Conservation (phyloP, 2,888 invertebrate species). For the Acrobasis consociella region DNA sequence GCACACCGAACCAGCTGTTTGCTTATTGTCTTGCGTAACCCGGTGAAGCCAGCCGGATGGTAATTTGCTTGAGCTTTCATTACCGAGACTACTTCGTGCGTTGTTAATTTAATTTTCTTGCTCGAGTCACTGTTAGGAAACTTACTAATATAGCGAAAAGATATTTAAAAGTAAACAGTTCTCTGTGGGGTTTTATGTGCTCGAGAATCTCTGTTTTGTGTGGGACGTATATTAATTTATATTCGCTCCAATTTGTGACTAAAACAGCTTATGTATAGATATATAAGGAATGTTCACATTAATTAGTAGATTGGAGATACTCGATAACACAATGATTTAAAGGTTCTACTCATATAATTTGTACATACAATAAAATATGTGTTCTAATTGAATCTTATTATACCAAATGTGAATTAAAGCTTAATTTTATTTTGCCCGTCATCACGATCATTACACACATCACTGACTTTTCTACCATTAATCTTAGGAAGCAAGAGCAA, state of each 20-base stretch:
- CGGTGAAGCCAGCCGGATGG: slow-evolving; percentile 70
- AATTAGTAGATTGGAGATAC: background rate
- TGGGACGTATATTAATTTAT: slow-evolving; percentile 5
- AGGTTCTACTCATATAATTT: too few species aligned
- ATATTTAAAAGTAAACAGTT: slow-evolving; percentile 8
- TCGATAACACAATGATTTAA: background rate
- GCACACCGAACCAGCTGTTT: slow-evolving; percentile 70
- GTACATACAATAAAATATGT: background rate
- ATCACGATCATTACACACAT: too few species aligned
- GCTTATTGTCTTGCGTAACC: slow-evolving; percentile 76
- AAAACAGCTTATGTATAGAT: background rate
- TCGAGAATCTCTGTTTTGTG: background rate
- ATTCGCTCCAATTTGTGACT: slow-evolving; percentile 4
- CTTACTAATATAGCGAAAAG: slow-evolving; percentile 41
- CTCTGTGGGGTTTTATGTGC: background rate
- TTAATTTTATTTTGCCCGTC: too few species aligned
- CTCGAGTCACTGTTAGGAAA: slow-evolving; percentile 52
- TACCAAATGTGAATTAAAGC: too few species aligned
- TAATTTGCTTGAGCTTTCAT: slow-evolving; percentile 74
- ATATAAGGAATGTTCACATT: background rate
- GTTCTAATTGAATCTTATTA: background rate
- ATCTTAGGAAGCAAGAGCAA: too few species aligned
- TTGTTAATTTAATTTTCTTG: slow-evolving; percentile 72
- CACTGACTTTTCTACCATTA: too few species aligned
- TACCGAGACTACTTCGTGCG: slow-evolving; percentile 73